These are phyloP conservation scores for Phyllostomus hastatus DNA, from an alignment of 2,113 vertebrate species.

Conservation along the genomic window DNA sequence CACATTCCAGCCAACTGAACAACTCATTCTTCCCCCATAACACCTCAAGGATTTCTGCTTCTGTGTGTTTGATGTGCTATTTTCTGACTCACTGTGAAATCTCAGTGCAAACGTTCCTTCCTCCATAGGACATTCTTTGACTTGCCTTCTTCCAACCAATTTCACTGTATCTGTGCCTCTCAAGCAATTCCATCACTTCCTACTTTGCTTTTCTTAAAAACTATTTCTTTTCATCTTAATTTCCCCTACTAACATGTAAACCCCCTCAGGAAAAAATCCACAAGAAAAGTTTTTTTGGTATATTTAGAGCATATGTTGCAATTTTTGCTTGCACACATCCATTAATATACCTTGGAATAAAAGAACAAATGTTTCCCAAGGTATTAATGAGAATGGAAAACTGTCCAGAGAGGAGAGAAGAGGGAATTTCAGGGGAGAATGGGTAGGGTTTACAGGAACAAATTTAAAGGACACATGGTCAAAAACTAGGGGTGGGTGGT, in stretches of 20 bases:
- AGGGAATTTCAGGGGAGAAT: no score
- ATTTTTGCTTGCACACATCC: not conserved
- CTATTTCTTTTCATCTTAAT: conserved; percentile 20
- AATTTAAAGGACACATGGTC: no score
- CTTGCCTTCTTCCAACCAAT: not conserved
- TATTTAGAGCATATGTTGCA: not conserved
- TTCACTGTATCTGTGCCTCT: not conserved
- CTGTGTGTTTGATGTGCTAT: not conserved
- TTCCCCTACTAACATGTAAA: not conserved
- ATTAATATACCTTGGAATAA: not conserved
- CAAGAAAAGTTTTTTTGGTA: not conserved
- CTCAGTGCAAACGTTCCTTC: not conserved
- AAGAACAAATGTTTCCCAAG: not conserved
- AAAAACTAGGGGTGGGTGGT: no score
- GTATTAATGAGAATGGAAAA: not conserved
- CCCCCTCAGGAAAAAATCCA: not conserved
- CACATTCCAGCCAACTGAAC: not conserved
- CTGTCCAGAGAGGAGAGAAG: not conserved
- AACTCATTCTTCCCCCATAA: not conserved
- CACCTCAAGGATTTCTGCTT: not conserved
- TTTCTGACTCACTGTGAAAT: conserved; percentile 16
- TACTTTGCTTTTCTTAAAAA: not conserved
- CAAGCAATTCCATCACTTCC: not conserved
- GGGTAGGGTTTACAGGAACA: no score
- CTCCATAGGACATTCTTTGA: not conserved